These are phyloP conservation scores for Pipistrellus pygmaeus DNA, from an alignment of 2,797 vertebrate species.

Conservation along the genomic window DNA sequence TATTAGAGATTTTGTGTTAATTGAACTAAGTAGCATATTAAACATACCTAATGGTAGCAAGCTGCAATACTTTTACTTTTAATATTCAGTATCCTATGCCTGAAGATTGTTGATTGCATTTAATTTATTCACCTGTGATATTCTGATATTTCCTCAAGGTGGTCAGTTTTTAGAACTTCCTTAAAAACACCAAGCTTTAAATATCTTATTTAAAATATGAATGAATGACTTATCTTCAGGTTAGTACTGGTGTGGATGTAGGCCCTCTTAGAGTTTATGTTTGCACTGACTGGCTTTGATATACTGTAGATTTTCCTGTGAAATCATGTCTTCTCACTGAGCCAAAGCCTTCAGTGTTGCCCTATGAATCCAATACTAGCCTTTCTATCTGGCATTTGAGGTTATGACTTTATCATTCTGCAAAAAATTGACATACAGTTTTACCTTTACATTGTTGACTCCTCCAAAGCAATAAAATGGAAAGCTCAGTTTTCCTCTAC, in stretches of 20 bases:
- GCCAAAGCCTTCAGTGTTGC: not conserved
- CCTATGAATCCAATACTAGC: fast-evolving
- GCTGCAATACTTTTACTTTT: not conserved
- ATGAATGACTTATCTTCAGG: not conserved
- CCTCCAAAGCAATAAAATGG: not conserved
- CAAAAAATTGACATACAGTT: not conserved
- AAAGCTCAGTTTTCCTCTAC: not conserved
- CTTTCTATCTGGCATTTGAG: not conserved
- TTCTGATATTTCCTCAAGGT: not conserved
- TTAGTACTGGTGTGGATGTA: not conserved
- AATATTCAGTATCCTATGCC: not conserved
- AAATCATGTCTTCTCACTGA: not conserved
- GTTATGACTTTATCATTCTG: not conserved
- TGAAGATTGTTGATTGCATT: not conserved
- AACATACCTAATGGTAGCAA: not conserved
- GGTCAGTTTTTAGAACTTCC: not conserved
- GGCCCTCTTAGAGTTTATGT: not conserved
- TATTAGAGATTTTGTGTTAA: not conserved
- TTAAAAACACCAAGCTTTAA: constrained; percentile 41
- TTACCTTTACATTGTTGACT: not conserved
- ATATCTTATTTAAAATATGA: constrained; percentile 44
- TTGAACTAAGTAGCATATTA: not conserved
- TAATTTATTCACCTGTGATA: not conserved
- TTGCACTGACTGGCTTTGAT: not conserved
- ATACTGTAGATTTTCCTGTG: not conserved